Conservation (phyloP, 1,140 invertebrate genomes). For the Apocrypta bakeri region DNA sequence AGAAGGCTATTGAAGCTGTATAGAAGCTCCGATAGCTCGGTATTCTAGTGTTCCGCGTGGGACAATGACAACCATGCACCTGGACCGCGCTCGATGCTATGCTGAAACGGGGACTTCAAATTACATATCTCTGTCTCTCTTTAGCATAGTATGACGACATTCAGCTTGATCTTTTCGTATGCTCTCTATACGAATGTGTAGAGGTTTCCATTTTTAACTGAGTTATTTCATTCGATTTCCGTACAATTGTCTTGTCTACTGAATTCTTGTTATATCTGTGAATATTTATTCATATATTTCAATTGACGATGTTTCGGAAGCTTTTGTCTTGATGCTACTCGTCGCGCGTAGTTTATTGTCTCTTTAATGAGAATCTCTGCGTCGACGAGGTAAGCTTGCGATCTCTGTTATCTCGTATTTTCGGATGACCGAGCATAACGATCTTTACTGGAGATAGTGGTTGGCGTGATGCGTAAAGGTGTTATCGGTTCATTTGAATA, state of each 20-base stretch:
- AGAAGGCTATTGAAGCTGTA: not conserved
- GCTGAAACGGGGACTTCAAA: slow-evolving; percentile 11
- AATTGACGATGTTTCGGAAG: too few species aligned
- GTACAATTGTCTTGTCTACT: not conserved
- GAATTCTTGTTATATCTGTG: too few species aligned
- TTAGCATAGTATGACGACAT: too few species aligned
- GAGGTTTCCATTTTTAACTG: not conserved
- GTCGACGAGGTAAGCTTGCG: not conserved
- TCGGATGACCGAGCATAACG: not conserved
- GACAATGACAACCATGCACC: slow-evolving; percentile 16
- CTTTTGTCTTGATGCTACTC: not conserved
- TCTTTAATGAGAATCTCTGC: not conserved
- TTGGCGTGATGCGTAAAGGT: not conserved
- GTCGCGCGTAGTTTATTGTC: not conserved
- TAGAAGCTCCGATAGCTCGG: slow-evolving; percentile 3
- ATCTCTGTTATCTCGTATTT: slow-evolving; percentile 7
- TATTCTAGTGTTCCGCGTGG: not conserved
- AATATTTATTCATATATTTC: too few species aligned
- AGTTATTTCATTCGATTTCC: not conserved
- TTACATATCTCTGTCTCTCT: not conserved
- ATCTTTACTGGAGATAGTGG: not conserved
- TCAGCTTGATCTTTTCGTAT: too few species aligned
- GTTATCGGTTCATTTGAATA: not conserved
- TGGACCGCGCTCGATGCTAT: not conserved
- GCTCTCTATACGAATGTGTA: too few species aligned